phyloP scores from a whole-genome alignment of 2,888 invertebrate species.

The Endotricha flammealis region DNA sequence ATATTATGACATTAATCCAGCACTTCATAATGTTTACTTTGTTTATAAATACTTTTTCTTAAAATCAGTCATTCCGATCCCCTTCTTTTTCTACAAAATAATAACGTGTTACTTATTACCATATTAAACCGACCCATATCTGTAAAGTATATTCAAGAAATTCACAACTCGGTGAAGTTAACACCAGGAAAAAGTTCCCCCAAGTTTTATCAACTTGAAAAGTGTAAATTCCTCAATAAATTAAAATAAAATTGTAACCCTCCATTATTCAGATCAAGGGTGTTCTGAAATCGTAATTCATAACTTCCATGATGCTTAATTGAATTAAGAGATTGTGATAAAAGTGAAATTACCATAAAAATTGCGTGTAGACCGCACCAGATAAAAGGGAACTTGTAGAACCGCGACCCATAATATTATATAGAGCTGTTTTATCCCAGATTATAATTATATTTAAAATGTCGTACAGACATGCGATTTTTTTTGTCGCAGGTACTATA shows the following conservation, averaged over 20 bases:
- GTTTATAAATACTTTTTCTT: too few species aligned
- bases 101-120: too few species aligned
- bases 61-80: too few species aligned
- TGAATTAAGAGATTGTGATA: conserved; percentile 65
- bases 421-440: conserved; percentile 44
- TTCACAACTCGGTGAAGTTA: conserved; percentile 9
- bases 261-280: conserved; percentile 38
- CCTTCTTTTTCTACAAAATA: too few species aligned
- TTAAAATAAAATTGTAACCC: conserved; percentile 43
- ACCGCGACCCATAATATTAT: conserved; percentile 26
- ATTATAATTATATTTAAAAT: conserved; percentile 44
- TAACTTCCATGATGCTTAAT: conserved; percentile 43
- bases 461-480: background rate
- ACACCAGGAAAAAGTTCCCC: conserved; percentile 1
- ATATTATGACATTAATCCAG: too few species aligned
- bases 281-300: conserved; percentile 35
- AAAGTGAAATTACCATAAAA: conserved; percentile 71
- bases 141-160: background rate
- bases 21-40: too few species aligned
- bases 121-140: too few species aligned
- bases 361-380: conserved; percentile 43
- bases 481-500: background rate
- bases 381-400: conserved; percentile 21
- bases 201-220: conserved; percentile 1
- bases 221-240: conserved; percentile 35